Conservation (phyloP, 2,113 vertebrate genomes). For the Lutjanus erythropterus region DNA sequence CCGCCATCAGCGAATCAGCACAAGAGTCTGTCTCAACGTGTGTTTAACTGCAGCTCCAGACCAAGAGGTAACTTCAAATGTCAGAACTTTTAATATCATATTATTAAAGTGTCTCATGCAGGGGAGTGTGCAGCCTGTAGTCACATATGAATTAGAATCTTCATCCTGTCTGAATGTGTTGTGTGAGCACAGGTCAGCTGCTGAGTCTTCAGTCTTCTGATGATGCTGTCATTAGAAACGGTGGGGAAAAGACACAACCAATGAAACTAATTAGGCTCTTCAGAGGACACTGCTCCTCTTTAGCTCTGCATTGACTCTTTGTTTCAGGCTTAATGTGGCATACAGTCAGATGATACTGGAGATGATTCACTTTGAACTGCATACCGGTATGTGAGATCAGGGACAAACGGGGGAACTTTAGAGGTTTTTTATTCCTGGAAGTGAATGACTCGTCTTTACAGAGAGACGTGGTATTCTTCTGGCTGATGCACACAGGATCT, state of each 20-base stretch:
- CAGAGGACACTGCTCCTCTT: constrained; percentile 44
- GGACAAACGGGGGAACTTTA: not conserved
- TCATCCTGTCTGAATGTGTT: not conserved
- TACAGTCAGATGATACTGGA: constrained; percentile 76
- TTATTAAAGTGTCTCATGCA: not conserved
- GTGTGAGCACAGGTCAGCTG: constrained; percentile 38
- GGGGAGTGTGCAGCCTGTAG: not conserved
- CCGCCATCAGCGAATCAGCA: not conserved
- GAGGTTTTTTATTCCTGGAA: not conserved
- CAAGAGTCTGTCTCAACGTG: no score
- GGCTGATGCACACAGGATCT: not conserved
- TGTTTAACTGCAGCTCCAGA: not conserved
- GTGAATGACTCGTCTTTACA: not conserved
- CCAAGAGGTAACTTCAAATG: not conserved
- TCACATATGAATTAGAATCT: not conserved
- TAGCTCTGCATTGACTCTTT: constrained; percentile 62
- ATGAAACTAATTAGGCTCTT: constrained; percentile 53
- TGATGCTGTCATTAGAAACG: constrained; percentile 53
- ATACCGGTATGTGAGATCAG: not conserved
- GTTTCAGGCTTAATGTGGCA: constrained; percentile 60
- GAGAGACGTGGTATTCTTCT: not conserved
- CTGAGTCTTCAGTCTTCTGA: not conserved
- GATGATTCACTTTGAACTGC: constrained; percentile 4
- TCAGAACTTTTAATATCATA: not conserved
- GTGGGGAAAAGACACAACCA: constrained; percentile 46